A percentile compares a stretch with the other conserved stretches of the same genome.
phyloP scores from a whole-genome alignment of 2,113 vertebrate species.

The Sula dactylatra region DNA sequence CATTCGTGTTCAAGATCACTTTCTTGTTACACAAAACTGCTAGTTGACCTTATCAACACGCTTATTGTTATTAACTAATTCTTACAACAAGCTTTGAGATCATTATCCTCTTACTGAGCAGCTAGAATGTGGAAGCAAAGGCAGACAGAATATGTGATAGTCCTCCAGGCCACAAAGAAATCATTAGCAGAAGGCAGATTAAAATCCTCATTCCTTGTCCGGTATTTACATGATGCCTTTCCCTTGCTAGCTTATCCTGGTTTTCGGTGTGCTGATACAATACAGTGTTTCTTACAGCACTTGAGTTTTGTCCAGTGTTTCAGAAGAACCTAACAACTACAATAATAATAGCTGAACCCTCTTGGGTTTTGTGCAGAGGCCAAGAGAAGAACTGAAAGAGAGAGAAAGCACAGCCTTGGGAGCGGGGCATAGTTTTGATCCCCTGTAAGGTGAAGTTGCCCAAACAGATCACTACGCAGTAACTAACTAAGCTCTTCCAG shows the following conservation, averaged over 20 bases:
- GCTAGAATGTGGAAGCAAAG: background rate
- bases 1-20: background rate
- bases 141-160: background rate
- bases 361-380: background rate
- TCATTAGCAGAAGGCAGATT: background rate
- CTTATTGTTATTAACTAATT: slow-evolving; percentile 32
- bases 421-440: background rate
- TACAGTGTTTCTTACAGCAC: background rate
- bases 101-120: background rate
- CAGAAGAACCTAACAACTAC: background rate
- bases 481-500: background rate
- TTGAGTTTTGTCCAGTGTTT: background rate
- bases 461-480: background rate
- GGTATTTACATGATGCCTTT: background rate
- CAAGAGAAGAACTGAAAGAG: background rate
- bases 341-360: background rate
- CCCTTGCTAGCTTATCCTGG: background rate
- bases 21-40: background rate
- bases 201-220: background rate
- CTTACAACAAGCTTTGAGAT: background rate
- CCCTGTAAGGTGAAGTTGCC: background rate
- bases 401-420: background rate
- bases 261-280: background rate
- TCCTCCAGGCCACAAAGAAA: background rate
- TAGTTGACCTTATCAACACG: background rate